A percentile compares a stretch with the other conserved stretches of the same genome.
These are phyloP conservation scores for Leptopterna dolabrata DNA, from an alignment of 2,888 invertebrate species.

Conservation along the genomic window DNA sequence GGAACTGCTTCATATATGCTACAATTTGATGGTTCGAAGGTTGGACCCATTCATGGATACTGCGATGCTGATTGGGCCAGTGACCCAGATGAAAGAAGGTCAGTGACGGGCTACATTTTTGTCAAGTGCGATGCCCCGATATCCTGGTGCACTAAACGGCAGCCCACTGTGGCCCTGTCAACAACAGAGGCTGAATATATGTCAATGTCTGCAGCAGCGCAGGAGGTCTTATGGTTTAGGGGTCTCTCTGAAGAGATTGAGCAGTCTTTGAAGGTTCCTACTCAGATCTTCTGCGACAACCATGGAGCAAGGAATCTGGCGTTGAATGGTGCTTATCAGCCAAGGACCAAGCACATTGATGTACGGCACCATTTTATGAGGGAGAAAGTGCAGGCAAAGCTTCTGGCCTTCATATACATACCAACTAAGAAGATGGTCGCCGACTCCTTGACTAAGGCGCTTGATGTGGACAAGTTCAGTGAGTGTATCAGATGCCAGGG, in stretches of 20 bases:
- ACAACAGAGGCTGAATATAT: slow-evolving; percentile 26
- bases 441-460: slow-evolving; percentile 13
- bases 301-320: slow-evolving; percentile 14
- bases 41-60: too few relatives aligned
- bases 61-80: slow-evolving; percentile 6
- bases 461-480: slow-evolving; percentile 1
- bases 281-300: neutral
- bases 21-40: neutral
- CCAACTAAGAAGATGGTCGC: slow-evolving; percentile 3
- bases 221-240: neutral
- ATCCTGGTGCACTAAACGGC: neutral
- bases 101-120: slow-evolving; percentile 4
- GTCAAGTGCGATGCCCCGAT: neutral
- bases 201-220: neutral
- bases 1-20: neutral
- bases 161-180: neutral
- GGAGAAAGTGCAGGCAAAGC: neutral
- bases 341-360: slow-evolving; percentile 25
- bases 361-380: neutral
- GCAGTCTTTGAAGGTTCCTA: neutral
- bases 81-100: neutral
- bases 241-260: neutral
- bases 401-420: neutral
- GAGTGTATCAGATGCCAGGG: neutral
- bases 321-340: neutral